These are phyloP conservation scores for Linurgus olivaceus DNA, from an alignment of 2,797 vertebrate species.

Conservation along the genomic window DNA sequence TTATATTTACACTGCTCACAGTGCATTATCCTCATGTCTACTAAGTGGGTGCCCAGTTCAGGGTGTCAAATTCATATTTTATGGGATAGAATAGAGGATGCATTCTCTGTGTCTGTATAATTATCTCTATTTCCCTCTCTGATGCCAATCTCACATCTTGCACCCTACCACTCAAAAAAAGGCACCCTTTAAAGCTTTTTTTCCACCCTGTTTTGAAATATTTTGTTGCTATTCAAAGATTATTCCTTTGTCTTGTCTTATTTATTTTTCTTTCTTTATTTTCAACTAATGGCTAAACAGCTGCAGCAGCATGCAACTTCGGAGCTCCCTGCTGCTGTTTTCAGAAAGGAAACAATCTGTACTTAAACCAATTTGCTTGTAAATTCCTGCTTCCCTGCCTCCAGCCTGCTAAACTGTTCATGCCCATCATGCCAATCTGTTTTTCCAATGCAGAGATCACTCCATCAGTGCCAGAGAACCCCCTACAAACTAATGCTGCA, in stretches of 20 bases:
- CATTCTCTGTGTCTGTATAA: background rate
- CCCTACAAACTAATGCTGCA: background rate
- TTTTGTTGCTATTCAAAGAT: background rate
- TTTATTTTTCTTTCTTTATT: background rate
- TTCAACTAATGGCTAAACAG: slow-evolving; percentile 14
- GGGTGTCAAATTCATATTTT: background rate
- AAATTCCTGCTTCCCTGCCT: slow-evolving; percentile 22
- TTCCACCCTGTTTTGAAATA: background rate
- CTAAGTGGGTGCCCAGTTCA: background rate
- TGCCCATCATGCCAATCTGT: slow-evolving; percentile 34
- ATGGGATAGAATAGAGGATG: background rate
- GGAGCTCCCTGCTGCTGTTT: background rate
- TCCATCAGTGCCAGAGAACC: background rate
- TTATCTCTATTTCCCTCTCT: background rate
- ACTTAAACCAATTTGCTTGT: slow-evolving; percentile 53
- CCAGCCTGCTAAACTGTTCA: slow-evolving; percentile 40
- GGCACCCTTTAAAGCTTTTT: background rate
- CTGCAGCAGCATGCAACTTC: background rate
- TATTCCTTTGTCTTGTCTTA: background rate
- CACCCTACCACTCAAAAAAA: background rate
- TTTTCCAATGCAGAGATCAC: background rate
- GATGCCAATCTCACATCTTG: background rate
- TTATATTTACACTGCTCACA: background rate
- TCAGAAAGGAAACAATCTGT: slow-evolving; percentile 14
- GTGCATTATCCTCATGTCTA: background rate